phyloP scores from a whole-genome alignment of 2,888 invertebrate genomes.

The Vesta saturnalis region DNA sequence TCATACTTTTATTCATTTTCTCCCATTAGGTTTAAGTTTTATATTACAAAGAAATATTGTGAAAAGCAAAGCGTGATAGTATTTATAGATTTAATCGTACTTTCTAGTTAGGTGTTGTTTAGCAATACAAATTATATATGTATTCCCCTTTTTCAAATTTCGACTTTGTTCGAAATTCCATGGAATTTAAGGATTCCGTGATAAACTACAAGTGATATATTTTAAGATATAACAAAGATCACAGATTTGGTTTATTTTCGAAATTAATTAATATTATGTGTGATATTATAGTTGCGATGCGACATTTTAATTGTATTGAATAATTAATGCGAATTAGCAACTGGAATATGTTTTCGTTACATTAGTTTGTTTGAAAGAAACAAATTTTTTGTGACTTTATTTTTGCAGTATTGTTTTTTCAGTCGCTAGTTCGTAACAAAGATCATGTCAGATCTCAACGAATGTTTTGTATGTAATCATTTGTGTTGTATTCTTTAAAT shows the following conservation, averaged over 20 bases:
- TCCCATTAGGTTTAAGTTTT: constrained; percentile 32
- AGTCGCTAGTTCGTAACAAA: constrained; percentile 29
- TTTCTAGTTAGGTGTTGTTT: constrained; percentile 31
- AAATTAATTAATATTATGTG: constrained; percentile 20
- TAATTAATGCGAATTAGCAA: constrained; percentile 27
- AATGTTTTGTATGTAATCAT: constrained; percentile 17
- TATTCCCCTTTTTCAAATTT: constrained; percentile 7
- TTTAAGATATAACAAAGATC: constrained; percentile 12
- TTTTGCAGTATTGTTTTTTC: constrained; percentile 27
- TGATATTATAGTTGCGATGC: constrained; percentile 39
- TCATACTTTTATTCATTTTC: constrained; percentile 31
- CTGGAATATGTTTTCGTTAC: constrained; percentile 22
- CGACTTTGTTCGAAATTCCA: constrained; percentile 23
- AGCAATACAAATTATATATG: constrained; percentile 4
- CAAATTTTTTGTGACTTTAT: constrained; percentile 17
- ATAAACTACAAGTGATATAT: constrained; percentile 29
- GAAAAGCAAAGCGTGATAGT: constrained; percentile 42
- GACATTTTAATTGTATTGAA: constrained; percentile 28
- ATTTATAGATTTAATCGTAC: constrained; percentile 38
- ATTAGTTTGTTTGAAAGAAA: constrained; percentile 30
- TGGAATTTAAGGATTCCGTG: constrained; percentile 30
- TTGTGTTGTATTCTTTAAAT: constrained; percentile 25
- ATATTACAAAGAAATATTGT: constrained; percentile 36
- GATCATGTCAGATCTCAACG: constrained; percentile 37
- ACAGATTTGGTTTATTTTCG: constrained; percentile 4